Conservation (phyloP, 1,140 invertebrate species). For the Protaetia brevitarsis region DNA sequence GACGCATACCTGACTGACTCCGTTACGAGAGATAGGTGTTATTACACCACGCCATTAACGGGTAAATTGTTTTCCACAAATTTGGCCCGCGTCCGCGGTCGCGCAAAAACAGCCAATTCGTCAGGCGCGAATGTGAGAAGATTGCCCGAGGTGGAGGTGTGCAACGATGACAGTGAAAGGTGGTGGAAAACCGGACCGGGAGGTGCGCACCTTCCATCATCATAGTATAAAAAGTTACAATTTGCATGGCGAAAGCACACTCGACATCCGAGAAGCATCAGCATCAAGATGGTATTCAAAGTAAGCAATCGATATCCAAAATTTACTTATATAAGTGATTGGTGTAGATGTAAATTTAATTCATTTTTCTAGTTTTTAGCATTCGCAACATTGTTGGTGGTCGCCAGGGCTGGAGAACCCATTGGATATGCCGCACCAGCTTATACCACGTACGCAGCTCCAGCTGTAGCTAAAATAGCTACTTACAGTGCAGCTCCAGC, state of each 20-base stretch:
- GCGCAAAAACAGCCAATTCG: not conserved
- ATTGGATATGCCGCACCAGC: constrained; percentile 16
- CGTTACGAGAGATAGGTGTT: no score
- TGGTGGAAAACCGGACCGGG: not conserved
- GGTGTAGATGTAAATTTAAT: not conserved
- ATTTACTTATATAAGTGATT: no score
- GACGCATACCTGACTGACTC: no score
- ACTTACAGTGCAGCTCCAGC: not conserved
- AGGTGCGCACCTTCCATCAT: constrained; percentile 7
- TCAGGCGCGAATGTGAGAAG: not conserved
- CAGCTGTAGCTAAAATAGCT: not conserved
- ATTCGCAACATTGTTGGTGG: not conserved
- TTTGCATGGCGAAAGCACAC: not conserved
- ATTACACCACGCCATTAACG: not conserved
- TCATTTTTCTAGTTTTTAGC: not conserved
- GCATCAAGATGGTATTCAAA: constrained; percentile 1
- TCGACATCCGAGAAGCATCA: not conserved
- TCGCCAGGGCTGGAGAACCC: not conserved
- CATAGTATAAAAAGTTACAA: constrained; percentile 2
- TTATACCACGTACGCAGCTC: constrained; percentile 3
- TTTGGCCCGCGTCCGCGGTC: not conserved
- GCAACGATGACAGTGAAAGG: constrained; percentile 3
- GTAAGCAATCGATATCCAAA: not conserved
- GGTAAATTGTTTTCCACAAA: not conserved
- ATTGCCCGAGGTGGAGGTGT: not conserved